These are phyloP conservation scores for Garra rufa DNA, from an alignment of 2,113 vertebrate species.

Conservation along the genomic window DNA sequence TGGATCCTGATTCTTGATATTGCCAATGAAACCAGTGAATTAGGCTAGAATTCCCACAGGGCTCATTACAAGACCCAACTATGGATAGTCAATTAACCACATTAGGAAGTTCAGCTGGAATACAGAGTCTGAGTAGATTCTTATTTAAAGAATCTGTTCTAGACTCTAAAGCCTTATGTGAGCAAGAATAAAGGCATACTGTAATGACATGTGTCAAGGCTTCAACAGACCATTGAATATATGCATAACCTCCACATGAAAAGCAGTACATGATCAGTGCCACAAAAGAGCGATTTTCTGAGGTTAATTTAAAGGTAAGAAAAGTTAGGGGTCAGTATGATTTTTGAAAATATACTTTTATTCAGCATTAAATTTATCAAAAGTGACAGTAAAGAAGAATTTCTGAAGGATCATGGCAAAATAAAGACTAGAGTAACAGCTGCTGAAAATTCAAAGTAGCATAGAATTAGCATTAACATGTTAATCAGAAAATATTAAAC, in stretches of 20 bases:
- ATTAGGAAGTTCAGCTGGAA: slow-evolving; percentile 6
- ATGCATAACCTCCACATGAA: not conserved
- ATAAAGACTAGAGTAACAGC: too few relatives aligned
- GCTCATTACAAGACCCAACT: slow-evolving; percentile 24
- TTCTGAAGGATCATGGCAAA: too few relatives aligned
- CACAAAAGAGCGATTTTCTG: not conserved
- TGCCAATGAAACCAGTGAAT: slow-evolving; percentile 25
- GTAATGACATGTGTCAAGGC: not conserved
- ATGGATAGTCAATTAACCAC: slow-evolving; percentile 27
- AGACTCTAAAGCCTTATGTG: not conserved
- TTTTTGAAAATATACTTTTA: too few relatives aligned
- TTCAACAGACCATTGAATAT: not conserved
- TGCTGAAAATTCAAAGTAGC: too few relatives aligned
- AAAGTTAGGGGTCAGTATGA: too few relatives aligned
- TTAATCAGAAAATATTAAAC: not conserved
- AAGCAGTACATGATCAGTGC: not conserved
- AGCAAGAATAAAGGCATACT: not conserved
- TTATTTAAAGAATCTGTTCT: not conserved
- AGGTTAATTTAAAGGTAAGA: not conserved
- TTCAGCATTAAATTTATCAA: too few relatives aligned
- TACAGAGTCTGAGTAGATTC: not conserved
- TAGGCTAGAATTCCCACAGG: slow-evolving; percentile 25
- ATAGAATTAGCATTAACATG: not conserved
- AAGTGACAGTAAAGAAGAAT: too few relatives aligned
- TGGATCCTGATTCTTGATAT: slow-evolving; percentile 28